A percentile compares a stretch with the other conserved stretches of the same genome.
Evolutionary conservation across 1,140 invertebrate species (phyloP).

Genomic region (fruit fly (Drosophila melanogaster)): Release_6_plus_ISO1_MT NC_004354.4:4748501-4749000

Average conservation of each 20-base stretch:
- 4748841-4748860: slow-evolving; percentile 63
- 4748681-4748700: too few species aligned
- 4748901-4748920: not conserved
- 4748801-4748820: not conserved
- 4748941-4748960: slow-evolving; percentile 80
- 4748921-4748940: not conserved
- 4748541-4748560: slow-evolving; percentile 34
- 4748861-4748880: slow-evolving; percentile 43
- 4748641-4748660: too few species aligned
- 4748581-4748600: slow-evolving; percentile 1
- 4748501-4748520: slow-evolving; percentile 79
- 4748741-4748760: slow-evolving; percentile 56
- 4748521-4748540: slow-evolving; percentile 66
- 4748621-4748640: too few species aligned
- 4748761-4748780: slow-evolving; percentile 72
- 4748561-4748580: slow-evolving; percentile 8
- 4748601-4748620: not conserved
- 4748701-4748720: not conserved
- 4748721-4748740: not conserved
- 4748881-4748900: not conserved
- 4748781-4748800: slow-evolving; percentile 51
- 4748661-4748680: too few species aligned
- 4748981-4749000: slow-evolving; percentile 77
- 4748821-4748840: not conserved
- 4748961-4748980: slow-evolving; percentile 77